These are phyloP conservation scores for Phrynocephalus vlangalii DNA, from an alignment of 2,797 vertebrate species.

Conservation along the genomic window DNA sequence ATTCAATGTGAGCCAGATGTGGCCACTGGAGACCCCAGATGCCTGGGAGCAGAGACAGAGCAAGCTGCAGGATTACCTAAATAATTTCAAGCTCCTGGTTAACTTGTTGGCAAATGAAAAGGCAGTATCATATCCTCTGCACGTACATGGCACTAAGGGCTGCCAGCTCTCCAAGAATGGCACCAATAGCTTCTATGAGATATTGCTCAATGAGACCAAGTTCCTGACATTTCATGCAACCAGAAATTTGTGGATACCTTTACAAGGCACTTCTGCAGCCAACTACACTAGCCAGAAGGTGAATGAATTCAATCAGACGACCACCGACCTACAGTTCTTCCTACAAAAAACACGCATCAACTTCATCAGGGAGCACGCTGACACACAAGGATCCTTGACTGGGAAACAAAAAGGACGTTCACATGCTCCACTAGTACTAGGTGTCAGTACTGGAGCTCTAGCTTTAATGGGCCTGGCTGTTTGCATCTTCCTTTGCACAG, in stretches of 20 bases:
- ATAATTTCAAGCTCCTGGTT: slow-evolving; percentile 44
- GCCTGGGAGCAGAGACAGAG: slow-evolving; percentile 54
- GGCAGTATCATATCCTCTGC: slow-evolving; percentile 68
- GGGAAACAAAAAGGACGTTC: slow-evolving; percentile 62
- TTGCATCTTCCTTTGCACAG: slow-evolving; percentile 78
- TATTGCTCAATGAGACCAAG: slow-evolving; percentile 65
- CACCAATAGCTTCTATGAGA: slow-evolving; percentile 51
- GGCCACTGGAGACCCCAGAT: slow-evolving; percentile 60
- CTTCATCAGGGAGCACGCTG: slow-evolving; percentile 49
- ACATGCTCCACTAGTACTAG: slow-evolving; percentile 72
- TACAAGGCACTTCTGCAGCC: slow-evolving; percentile 33
- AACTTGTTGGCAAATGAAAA: slow-evolving; percentile 67
- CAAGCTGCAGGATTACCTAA: slow-evolving; percentile 38
- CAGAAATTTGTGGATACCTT: slow-evolving; percentile 62
- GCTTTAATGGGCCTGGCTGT: slow-evolving; percentile 70
- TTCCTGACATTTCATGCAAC: slow-evolving; percentile 74
- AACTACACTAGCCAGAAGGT: slow-evolving; percentile 55
- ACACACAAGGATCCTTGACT: background rate
- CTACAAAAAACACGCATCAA: slow-evolving; percentile 76
- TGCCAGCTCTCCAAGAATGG: slow-evolving; percentile 63
- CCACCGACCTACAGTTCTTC: slow-evolving; percentile 69
- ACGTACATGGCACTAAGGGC: slow-evolving; percentile 69
- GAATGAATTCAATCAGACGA: slow-evolving; percentile 70
- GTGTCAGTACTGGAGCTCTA: slow-evolving; percentile 72
- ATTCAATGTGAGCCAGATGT: slow-evolving; percentile 68